phyloP scores from a whole-genome alignment of 92 coral and sea anemone species.

The Scolanthus callimorphus region DNA sequence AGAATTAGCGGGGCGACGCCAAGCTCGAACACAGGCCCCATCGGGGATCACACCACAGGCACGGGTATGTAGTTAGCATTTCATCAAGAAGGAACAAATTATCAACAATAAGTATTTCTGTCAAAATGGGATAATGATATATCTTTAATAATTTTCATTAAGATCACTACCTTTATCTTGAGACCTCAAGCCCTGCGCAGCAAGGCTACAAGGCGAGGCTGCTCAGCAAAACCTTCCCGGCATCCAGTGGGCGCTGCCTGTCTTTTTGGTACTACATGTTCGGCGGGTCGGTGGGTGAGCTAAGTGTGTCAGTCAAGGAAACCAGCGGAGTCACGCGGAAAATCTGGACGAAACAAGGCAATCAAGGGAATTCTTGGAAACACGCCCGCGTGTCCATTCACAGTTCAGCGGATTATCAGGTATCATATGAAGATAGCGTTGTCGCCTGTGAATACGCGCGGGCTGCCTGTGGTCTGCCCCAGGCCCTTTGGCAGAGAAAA shows the following conservation, averaged over 20 bases:
- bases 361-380: slow-evolving; percentile 60
- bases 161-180: slow-evolving; percentile 71
- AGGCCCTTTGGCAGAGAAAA: no score
- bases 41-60: slow-evolving; percentile 86
- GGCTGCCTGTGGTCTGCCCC: no score
- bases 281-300: slow-evolving; percentile 56
- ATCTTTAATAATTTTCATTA: not conserved
- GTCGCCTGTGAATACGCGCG: no score
- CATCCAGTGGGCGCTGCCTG: slow-evolving; percentile 64
- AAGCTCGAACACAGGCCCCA: slow-evolving; percentile 78
- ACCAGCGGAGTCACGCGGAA: slow-evolving; percentile 12
- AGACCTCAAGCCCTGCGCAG: slow-evolving; percentile 89
- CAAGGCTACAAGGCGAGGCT: slow-evolving; percentile 73
- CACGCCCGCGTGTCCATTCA: slow-evolving; percentile 34
- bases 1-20: slow-evolving; percentile 66
- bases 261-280: slow-evolving; percentile 90
- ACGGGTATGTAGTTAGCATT: slow-evolving; percentile 60
- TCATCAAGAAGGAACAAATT: no score
- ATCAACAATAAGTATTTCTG: no score
- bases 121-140: no score
- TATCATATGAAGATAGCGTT: no score
- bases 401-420: slow-evolving; percentile 42
- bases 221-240: slow-evolving; percentile 47
- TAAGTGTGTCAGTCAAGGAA: slow-evolving; percentile 42
- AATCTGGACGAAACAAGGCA: slow-evolving; percentile 55